These are phyloP conservation scores for Actinostola sp. DNA, from an alignment of 92 coral and sea anemone species.

Conservation along the genomic window DNA sequence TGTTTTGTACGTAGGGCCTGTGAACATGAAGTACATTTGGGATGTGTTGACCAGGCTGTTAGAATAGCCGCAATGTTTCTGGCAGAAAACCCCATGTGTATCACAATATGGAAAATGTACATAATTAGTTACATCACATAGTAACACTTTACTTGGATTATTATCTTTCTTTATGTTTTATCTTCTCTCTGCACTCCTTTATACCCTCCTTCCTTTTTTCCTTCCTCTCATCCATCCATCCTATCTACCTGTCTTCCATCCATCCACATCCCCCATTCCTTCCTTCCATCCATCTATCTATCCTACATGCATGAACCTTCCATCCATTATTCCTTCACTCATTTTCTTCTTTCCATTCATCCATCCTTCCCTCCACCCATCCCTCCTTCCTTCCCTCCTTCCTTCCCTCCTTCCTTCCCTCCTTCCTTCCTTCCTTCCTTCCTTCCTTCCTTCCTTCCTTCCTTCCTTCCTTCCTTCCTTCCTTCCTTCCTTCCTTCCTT, in stretches of 20 bases:
- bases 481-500: conserved; percentile 7
- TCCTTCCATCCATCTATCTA: too few relatives aligned
- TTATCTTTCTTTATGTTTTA: background rate
- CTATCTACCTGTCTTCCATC: background rate
- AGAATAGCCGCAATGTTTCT: conserved; percentile 67
- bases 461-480: background rate
- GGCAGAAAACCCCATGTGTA: conserved; percentile 67
- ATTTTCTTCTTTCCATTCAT: background rate
- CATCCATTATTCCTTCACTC: background rate
- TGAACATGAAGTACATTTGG: conserved; percentile 64
- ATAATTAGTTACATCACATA: too few relatives aligned
- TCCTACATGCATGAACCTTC: background rate
- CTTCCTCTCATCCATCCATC: background rate
- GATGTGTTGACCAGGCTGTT: conserved; percentile 67
- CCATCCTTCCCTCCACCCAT: background rate
- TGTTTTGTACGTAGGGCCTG: conserved; percentile 68
- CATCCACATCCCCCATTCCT: too few relatives aligned
- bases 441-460: background rate
- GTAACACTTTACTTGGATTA: background rate
- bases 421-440: too few relatives aligned
- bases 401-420: too few relatives aligned
- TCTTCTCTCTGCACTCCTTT: background rate
- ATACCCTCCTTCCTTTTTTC: background rate
- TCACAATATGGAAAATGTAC: conserved; percentile 99
- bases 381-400: background rate